Evolutionary conservation across 2,113 vertebrate species (phyloP), one percentile per base, ranked within the genome.

Genomic region (Gavialis gangeticus): DNA sequence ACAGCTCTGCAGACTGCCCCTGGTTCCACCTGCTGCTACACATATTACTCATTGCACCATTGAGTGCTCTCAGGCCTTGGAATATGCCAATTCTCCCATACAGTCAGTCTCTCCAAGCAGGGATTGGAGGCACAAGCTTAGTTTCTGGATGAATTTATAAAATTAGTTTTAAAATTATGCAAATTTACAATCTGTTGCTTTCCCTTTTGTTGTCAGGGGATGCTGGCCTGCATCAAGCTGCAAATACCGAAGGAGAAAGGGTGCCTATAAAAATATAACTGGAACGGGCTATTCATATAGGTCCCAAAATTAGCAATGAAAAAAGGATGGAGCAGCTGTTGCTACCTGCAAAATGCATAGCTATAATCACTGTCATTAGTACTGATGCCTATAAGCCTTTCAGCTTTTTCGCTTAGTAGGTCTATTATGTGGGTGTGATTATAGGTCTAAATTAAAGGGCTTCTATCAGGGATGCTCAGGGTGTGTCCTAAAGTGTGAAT

Each of bases 131-230:
- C 24, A 5, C 12, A 57, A 1, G 12, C 11, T 4, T 1, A 12
- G 18, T 1, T 0, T 14, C 21, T 5, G 3, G 1, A 4, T 37
- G 67, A 55, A 1, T 21, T 2, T 27, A 3, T 0, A 10, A 3
- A 58, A 34, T 24, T 3, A 1, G 12, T 25, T 73, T 73, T 14
- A 73, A 46, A 0, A 3, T 4, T 3, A 1, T 64, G 30, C 4
- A 56, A 55, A 3, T 25, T 2, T 1, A 1, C 2, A 4, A 4
- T 17, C 27, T 27, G 22, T 2, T 46, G 37, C 5, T 6, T 30
- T 46, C 46, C 24, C 12, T 69, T 16, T 9, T 59, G 0, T 30
- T 80, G 1, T 3, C 2, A 12, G 1, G 59, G 12, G 6, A 17
- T 1, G 10, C 2, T 30, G 28, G 4, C 25, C 14, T 17, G n/a